A percentile compares a stretch with the other conserved stretches of the same genome.
Evolutionary conservation across 2,888 invertebrate genomes (phyloP).

Genomic region (Corythucha ciliata): DNA sequence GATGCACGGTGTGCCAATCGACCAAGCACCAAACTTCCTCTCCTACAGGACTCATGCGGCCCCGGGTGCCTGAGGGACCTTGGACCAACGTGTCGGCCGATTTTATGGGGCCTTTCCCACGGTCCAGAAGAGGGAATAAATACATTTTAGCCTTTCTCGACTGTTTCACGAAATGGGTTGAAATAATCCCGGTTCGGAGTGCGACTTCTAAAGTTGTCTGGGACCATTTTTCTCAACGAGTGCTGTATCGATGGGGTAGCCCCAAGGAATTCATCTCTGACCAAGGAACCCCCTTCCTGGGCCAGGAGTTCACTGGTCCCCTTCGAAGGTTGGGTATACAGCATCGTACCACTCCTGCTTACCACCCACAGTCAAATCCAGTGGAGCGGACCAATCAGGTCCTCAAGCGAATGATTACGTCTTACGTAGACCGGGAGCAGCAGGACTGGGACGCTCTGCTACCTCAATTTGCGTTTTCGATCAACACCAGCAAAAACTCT

Average conservation of each 20-base stretch:
- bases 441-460: no score
- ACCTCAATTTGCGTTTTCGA: no score
- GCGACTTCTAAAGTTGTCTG: constrained; percentile 31
- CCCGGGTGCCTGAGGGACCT: constrained; percentile 7
- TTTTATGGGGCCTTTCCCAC: constrained; percentile 37
- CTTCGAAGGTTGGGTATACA: no score
- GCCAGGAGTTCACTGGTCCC: no score
- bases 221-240: no score
- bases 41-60: constrained; percentile 12
- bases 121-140: constrained; percentile 33
- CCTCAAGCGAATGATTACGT: no score
- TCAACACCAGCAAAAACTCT: no score
- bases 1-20: constrained; percentile 14
- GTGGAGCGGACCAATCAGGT: constrained; percentile 39
- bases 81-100: constrained; percentile 29
- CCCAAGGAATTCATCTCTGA: no score
- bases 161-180: constrained; percentile 35
- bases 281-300: no score
- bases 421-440: no score
- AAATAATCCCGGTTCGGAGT: constrained; percentile 29
- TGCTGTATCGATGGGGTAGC: no score
- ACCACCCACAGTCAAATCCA: constrained; percentile 39
- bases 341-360: constrained; percentile 37
- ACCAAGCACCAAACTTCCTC: constrained; percentile 9
- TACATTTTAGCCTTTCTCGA: constrained; percentile 36